Base-by-base conservation (phyloP, 2,113 vertebrate genomes). In the Chamaetylas fuelleborni region DNA sequence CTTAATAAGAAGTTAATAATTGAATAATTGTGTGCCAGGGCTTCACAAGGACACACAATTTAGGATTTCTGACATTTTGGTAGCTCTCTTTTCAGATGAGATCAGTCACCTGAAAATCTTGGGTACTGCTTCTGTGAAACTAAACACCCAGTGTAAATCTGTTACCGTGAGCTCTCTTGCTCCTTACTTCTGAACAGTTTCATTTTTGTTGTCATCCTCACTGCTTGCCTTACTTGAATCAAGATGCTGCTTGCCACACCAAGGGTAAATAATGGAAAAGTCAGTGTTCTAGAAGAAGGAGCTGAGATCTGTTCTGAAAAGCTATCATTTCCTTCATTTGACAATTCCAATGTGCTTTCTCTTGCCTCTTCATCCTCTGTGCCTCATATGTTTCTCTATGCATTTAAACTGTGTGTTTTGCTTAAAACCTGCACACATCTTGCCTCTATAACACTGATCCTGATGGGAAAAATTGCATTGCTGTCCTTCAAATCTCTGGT, bases 321-420 rank as follows among this genome's bases (percentile, higher is more conserved):
- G 26, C 42, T 70, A 26, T 15, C 2, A 14, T 87, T 87, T 61
- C 33, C 70, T 90, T 90, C 45, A 40, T 78, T 53, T 90, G 26
- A n/a, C 26, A 74, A 1, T 43, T 28, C 38, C 40, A 81, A 40
- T 70, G 19, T 64, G 24, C 38, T 51, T 86, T 36, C 19, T 62
- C 28, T 74, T 90, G 31, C 16, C n/a, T 62, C 50, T 89, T 33
- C 25, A 16, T 65, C 17, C 61, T 92, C 38, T 23, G 4, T 70
- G 70, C 19, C 45, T 40, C 4, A 1, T 76, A 12, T 33, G 29
- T 85, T 88, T 85, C 36, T 42, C 19, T 57, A 5, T 81, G 31
- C 31, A 53, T 90, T 93, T 92, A 71, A 90, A 92, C 70, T 57
- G n/a, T 78, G 50, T 48, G 28, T 25, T 88, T 92, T 90, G 19